Conservation (phyloP, 2,888 invertebrate species). For the Megalurothrips usitatus region DNA sequence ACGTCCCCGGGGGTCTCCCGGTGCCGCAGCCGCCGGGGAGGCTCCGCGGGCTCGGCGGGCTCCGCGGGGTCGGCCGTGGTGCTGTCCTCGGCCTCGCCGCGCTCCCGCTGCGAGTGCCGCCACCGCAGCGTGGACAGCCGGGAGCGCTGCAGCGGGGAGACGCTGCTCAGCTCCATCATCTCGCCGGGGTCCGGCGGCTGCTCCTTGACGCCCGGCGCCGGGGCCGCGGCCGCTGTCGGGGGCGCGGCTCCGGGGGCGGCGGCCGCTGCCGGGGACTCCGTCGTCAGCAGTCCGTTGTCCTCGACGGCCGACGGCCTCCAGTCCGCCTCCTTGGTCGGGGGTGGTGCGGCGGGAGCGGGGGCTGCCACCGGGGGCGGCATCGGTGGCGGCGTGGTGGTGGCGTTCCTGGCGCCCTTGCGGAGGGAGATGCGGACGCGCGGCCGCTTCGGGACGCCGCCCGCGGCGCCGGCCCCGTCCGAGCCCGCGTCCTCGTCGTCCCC, state of each 20-base stretch:
- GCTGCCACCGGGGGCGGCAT: neutral
- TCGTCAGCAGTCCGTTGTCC: constrained; percentile 2
- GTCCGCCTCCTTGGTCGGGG: neutral
- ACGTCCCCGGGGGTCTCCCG: neutral
- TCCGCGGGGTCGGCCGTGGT: neutral
- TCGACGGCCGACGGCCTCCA: constrained; percentile 3
- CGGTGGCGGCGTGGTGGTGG: neutral
- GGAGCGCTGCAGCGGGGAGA: constrained; percentile 7
- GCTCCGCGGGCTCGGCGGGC: neutral
- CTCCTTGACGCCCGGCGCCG: neutral
- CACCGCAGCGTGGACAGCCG: constrained; percentile 17
- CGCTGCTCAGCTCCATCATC: constrained; percentile 16
- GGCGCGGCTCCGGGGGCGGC: neutral
- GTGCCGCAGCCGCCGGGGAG: neutral
- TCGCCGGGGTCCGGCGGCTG: neutral
- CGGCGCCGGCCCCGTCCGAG: neutral
- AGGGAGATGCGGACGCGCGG: neutral
- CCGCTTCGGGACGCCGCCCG: neutral
- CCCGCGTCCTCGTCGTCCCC: neutral
- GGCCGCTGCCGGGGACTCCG: neutral
- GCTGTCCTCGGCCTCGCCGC: neutral
- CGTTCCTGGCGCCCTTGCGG: neutral
- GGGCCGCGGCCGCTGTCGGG: neutral
- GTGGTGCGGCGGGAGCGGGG: neutral
- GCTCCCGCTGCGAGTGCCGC: constrained; percentile 6